Base-by-base conservation (phyloP, 2,888 invertebrate species). In the Gasteruption jaculator region DNA sequence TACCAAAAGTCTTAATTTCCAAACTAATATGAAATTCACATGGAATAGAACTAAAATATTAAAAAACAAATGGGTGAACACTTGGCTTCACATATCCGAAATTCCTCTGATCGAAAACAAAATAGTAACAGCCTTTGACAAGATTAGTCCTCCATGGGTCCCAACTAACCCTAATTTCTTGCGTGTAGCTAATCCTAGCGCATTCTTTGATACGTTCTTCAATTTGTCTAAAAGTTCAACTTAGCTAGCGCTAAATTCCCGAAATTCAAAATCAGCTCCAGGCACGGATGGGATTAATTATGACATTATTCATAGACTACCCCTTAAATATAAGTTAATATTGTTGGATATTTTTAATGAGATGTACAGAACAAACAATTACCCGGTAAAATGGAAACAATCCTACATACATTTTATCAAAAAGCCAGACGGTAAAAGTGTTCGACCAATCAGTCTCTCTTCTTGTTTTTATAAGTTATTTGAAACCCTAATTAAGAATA, bases 271-370 rank as follows among this genome's bases (percentile, higher is more conserved):
- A 12, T 39, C 31, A 16, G 5, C 39, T 8, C 41, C 34, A 8
- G 41, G 27, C 1, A 5, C 35, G 10, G 41, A 41, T 15, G 27
- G 34, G 5, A 34, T 41, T 20, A 22, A 34, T 14, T 34, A 25
- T 14, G 41, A 34, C 14, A 2, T 41, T 8, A 19, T 11, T 2
- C 19, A 25, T 27, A 18, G 1, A 5, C 15, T 43, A 4, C 38
- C 43, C 1, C 4, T 27, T 3, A 34, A 39, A 27, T 33, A 30
- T 10, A 33, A 38, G 11, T 19, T 33, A 1, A 2, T 38, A 12
- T 34, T 43, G 3, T 12, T 43, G 1, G 38, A 38, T 24, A 38
- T 43, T 3, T 43, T 21, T 12, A 43, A 43, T 21, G 25, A 32
- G 16, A 32, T 43, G 10, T 33, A 32, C 27, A 18, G 2, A 1